These are phyloP conservation scores for Dinocampus coccinellae DNA, from an alignment of 2,888 invertebrate genomes.

Conservation along the genomic window DNA sequence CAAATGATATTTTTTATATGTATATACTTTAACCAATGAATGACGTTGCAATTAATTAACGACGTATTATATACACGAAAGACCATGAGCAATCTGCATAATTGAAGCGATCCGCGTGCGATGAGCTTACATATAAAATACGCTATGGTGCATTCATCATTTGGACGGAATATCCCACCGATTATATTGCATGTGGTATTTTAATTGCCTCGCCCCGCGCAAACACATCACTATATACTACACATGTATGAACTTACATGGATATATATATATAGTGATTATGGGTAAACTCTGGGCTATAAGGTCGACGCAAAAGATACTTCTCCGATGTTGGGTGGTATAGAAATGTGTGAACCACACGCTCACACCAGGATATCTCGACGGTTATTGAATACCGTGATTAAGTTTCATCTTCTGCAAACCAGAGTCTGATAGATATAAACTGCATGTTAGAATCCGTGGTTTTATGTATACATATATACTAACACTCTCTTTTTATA, in stretches of 20 bases:
- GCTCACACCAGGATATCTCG: neutral
- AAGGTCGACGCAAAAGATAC: slow-evolving; percentile 4
- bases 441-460: neutral
- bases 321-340: neutral
- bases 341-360: neutral
- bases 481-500: neutral
- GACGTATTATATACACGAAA: slow-evolving; percentile 58
- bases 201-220: slow-evolving; percentile 49
- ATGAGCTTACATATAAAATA: slow-evolving; percentile 15
- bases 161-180: slow-evolving; percentile 43
- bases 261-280: neutral
- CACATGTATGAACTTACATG: neutral
- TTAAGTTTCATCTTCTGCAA: slow-evolving; percentile 14
- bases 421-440: neutral
- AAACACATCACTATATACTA: neutral
- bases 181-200: slow-evolving; percentile 45
- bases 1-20: neutral
- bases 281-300: neutral
- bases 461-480: neutral
- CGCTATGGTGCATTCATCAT: slow-evolving; percentile 53
- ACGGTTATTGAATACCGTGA: slow-evolving; percentile 13
- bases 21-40: slow-evolving; percentile 31
- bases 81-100: slow-evolving; percentile 61
- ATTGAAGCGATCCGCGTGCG: slow-evolving; percentile 53
- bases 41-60: slow-evolving; percentile 59